Conservation (phyloP, 2,113 vertebrate genomes). For the Engraulis encrasicolus region DNA sequence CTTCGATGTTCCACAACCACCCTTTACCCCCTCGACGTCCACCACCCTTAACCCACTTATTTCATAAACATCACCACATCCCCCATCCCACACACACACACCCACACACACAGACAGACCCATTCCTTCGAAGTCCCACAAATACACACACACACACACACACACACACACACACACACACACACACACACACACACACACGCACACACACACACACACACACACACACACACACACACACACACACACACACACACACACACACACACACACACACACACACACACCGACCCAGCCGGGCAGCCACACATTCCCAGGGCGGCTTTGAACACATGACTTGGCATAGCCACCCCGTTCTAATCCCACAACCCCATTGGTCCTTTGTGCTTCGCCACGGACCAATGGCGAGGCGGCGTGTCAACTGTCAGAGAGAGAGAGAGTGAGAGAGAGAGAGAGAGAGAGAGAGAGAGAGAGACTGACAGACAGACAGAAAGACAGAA, state of each 20-base stretch:
- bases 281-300: no score
- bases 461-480: neutral
- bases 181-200: no score
- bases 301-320: slow-evolving; percentile 45
- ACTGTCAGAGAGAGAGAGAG: neutral
- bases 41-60: no score
- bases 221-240: no score
- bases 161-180: no score
- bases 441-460: neutral
- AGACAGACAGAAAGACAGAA: neutral
- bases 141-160: no score
- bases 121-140: no score
- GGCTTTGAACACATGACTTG: slow-evolving; percentile 54
- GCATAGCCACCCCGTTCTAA: slow-evolving; percentile 33
- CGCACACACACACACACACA: no score
- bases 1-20: neutral
- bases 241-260: no score
- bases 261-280: neutral
- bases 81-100: no score
- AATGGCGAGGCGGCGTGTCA: slow-evolving; percentile 7
- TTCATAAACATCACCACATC: no score
- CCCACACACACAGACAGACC: no score
- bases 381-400: neutral
- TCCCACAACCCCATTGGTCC: slow-evolving; percentile 41
- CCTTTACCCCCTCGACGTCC: neutral